Percentiles rank a stretch among this genome's conserved stretches.
phyloP scores from a whole-genome alignment of 2,797 vertebrate species.

The Antennarius maculatus region DNA sequence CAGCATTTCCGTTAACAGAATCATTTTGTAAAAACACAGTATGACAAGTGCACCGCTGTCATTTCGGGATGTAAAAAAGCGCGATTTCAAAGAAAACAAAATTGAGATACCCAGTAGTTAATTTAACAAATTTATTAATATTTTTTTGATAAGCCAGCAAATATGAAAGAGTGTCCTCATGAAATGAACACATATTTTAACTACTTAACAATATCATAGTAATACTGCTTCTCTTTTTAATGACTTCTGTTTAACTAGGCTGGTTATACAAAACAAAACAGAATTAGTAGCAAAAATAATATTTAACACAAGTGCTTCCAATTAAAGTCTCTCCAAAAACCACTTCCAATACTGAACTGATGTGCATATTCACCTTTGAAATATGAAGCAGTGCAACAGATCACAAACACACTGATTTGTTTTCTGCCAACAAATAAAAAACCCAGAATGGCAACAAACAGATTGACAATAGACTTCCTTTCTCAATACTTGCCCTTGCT shows the following conservation, averaged over 20 bases:
- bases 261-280: background rate
- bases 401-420: constrained; percentile 41
- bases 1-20: constrained; percentile 30
- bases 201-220: background rate
- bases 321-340: background rate
- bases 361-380: constrained; percentile 22
- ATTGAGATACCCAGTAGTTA: background rate
- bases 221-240: background rate
- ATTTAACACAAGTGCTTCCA: background rate
- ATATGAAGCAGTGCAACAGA: constrained; percentile 19
- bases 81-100: constrained; percentile 12
- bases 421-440: constrained; percentile 54
- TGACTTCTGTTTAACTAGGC: no score
- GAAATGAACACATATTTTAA: constrained; percentile 1
- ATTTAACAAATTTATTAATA: no score
- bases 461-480: constrained; percentile 61
- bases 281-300: background rate
- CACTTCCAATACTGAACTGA: background rate
- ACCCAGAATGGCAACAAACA: constrained; percentile 55
- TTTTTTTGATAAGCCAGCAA: background rate
- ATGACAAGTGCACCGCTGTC: constrained; percentile 18
- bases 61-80: constrained; percentile 31
- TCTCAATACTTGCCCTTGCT: constrained; percentile 52
- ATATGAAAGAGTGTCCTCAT: background rate
- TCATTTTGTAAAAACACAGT: constrained; percentile 15